phyloP scores from a whole-genome alignment of 2,113 vertebrate species.

The Blennius ocellaris region DNA sequence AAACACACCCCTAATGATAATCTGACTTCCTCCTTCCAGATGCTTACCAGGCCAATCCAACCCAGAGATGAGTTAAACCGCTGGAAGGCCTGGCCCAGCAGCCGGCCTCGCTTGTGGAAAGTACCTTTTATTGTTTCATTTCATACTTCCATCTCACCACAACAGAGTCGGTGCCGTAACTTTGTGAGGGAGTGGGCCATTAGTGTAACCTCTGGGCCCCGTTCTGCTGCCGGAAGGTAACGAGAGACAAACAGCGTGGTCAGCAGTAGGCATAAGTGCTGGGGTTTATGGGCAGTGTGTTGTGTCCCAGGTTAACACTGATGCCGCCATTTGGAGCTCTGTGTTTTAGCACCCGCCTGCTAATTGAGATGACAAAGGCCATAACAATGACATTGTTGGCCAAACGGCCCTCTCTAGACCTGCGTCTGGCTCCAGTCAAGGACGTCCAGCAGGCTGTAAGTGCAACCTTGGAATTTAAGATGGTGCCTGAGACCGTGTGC shows the following conservation, averaged over 20 bases:
- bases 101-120: neutral
- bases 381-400: conserved; percentile 84
- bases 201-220: conserved; percentile 70
- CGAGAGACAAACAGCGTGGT: conserved; percentile 75
- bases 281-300: conserved; percentile 74
- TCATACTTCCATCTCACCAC: conserved; percentile 52
- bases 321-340: conserved; percentile 75
- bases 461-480: conserved; percentile 79
- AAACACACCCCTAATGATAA: conserved; percentile 60
- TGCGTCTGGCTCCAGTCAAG: conserved; percentile 82
- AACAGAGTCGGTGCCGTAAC: conserved; percentile 43
- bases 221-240: conserved; percentile 70
- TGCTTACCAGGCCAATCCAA: conserved; percentile 25
- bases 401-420: conserved; percentile 76
- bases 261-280: conserved; percentile 75
- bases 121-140: conserved; percentile 41
- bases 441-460: conserved; percentile 68
- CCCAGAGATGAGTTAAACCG: conserved; percentile 4
- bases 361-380: conserved; percentile 83
- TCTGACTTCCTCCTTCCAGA: conserved; percentile 31
- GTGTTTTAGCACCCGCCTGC: conserved; percentile 84
- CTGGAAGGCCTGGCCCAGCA: conserved; percentile 3
- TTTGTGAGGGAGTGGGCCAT: conserved; percentile 66
- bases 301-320: conserved; percentile 76
- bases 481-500: conserved; percentile 50